Conservation (phyloP, 1,140 invertebrate species). For the Nephotettix cincticeps region DNA sequence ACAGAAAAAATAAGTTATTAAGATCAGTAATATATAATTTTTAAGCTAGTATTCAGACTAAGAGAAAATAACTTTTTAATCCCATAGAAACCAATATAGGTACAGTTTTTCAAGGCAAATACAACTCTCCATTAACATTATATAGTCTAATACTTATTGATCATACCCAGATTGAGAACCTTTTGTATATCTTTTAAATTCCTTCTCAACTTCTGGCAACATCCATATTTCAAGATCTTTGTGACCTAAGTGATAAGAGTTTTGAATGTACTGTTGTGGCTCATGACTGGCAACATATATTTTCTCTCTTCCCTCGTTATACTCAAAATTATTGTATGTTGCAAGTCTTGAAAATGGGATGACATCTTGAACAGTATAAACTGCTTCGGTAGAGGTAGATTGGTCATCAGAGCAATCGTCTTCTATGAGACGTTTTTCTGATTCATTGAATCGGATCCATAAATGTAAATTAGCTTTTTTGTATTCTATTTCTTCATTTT, state of each 20-base stretch:
- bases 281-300: neutral
- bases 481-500: neutral
- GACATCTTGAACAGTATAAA: neutral
- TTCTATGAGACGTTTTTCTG: neutral
- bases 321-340: neutral
- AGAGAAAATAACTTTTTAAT: too few species aligned
- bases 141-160: too few species aligned
- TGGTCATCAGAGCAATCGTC: neutral
- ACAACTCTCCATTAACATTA: too few species aligned
- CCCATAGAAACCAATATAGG: too few species aligned
- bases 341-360: neutral
- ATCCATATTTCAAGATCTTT: neutral
- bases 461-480: constrained; percentile 15
- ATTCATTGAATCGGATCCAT: constrained; percentile 7
- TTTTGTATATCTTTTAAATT: neutral
- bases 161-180: neutral
- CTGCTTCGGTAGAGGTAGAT: neutral
- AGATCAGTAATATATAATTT: too few species aligned
- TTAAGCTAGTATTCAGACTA: too few species aligned
- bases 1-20: too few species aligned
- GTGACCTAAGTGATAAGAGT: neutral
- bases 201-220: neutral
- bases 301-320: neutral
- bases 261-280: too few species aligned
- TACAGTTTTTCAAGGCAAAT: too few species aligned